Conservation (phyloP, 2,797 vertebrate genomes). For the Manis pentadactyla region DNA sequence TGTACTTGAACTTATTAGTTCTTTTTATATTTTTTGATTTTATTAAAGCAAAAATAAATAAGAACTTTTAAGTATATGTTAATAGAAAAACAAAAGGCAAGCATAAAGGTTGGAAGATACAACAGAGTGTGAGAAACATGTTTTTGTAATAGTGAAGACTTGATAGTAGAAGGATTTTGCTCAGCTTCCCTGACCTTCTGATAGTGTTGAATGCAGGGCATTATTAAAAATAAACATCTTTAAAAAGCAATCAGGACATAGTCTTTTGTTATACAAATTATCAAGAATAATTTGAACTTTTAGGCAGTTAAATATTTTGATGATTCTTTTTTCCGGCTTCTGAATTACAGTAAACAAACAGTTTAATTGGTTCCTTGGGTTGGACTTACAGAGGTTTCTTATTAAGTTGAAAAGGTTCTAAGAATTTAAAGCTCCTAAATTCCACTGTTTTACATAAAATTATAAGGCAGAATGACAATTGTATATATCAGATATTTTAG, state of each 20-base stretch:
- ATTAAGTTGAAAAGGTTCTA: background rate
- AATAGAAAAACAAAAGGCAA: background rate
- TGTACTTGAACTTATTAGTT: background rate
- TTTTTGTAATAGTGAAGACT: background rate
- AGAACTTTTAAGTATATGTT: background rate
- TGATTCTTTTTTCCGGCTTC: background rate
- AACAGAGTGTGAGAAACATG: background rate
- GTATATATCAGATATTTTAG: background rate
- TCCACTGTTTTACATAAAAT: conserved; percentile 9
- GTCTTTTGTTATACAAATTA: background rate
- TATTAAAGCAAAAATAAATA: background rate
- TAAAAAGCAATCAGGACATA: background rate
- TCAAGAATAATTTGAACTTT: conserved; percentile 40
- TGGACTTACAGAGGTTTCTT: background rate
- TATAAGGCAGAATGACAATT: background rate
- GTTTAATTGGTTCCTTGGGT: background rate
- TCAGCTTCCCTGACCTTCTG: background rate
- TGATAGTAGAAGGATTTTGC: background rate
- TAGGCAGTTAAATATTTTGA: background rate
- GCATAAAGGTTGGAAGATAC: background rate
- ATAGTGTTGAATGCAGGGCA: background rate
- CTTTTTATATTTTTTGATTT: background rate
- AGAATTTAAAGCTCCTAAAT: background rate
- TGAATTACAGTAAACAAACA: background rate
- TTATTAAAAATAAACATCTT: background rate